phyloP scores from a whole-genome alignment of 1,140 invertebrate species.

The Zaprionus inermis region DNA sequence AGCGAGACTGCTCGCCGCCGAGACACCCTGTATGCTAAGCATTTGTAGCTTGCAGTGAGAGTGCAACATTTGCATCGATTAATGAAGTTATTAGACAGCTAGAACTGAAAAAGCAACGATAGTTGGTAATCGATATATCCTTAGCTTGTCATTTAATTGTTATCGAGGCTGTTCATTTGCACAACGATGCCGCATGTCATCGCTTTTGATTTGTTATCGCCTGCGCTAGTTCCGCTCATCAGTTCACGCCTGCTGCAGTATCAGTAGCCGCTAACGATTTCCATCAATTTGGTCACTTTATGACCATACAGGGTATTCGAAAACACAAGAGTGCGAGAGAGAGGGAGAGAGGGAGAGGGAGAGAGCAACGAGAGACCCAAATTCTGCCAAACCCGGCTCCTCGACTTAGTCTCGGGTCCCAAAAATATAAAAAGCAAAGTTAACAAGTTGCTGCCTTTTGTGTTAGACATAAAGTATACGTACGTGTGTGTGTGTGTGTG shows the following conservation, averaged over 20 bases:
- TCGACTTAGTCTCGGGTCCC: slow-evolving; percentile 16
- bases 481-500: slow-evolving; percentile 2
- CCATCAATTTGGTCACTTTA: background rate
- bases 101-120: background rate
- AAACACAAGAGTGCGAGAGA: slow-evolving; percentile 1
- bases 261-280: background rate
- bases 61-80: background rate
- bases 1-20: background rate
- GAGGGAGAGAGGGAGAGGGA: slow-evolving; percentile 7
- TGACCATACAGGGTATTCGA: slow-evolving; percentile 21
- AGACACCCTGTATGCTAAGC: background rate
- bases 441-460: slow-evolving; percentile 71
- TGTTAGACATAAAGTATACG: slow-evolving; percentile 34
- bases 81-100: background rate
- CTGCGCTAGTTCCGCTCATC: background rate
- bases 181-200: background rate
- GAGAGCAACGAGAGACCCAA: slow-evolving; percentile 16
- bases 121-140: background rate
- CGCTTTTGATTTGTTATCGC: background rate
- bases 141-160: background rate
- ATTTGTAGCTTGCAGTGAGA: no score
- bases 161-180: background rate
- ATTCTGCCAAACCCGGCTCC: slow-evolving; percentile 15
- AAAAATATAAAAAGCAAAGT: slow-evolving; percentile 79
- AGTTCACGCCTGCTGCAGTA: background rate